Evolutionary conservation across 23 tunicate species (phyloP).

Genomic region (Corella eumyota): DNA sequence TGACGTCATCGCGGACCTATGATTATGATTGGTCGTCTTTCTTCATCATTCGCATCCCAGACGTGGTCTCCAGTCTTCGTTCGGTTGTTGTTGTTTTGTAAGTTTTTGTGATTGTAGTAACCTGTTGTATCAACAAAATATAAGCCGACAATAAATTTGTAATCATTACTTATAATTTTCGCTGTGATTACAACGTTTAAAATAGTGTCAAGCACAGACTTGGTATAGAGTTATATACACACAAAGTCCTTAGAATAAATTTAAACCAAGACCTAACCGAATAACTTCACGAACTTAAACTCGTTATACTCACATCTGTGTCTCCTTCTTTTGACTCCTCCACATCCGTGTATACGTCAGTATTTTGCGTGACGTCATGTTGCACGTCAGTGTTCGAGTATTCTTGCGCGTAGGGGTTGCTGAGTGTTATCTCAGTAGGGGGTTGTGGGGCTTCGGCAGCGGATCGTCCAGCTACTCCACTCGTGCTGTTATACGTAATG

Average conservation of each 20-base stretch:
- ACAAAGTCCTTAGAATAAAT: too few relatives aligned
- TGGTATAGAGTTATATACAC: too few relatives aligned
- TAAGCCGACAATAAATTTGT: too few relatives aligned
- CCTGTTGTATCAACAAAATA: conserved; percentile 43
- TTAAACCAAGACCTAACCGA: too few relatives aligned
- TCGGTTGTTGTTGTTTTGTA: conserved; percentile 77
- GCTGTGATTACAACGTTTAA: too few relatives aligned
- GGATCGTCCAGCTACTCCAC: conserved; percentile 7
- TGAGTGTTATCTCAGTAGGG: too few relatives aligned
- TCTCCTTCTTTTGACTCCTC: conserved; percentile 84
- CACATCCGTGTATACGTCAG: conserved; percentile 70
- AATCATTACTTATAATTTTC: too few relatives aligned
- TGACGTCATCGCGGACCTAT: too few relatives aligned
- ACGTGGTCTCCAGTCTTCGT: conserved; percentile 50
- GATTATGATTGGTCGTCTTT: too few relatives aligned
- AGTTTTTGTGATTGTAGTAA: conserved; percentile 88
- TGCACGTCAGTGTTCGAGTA: conserved; percentile 50
- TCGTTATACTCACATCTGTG: conserved; percentile 44
- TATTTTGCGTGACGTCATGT: conserved; percentile 47
- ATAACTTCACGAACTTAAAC: too few relatives aligned
- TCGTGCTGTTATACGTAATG: conserved; percentile 68
- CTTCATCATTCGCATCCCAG: conserved; percentile 28
- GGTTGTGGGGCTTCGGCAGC: not conserved
- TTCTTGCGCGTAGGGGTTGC: conserved; percentile 26
- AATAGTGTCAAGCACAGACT: too few relatives aligned